A percentile compares a stretch with the other conserved stretches of the same genome.
These are phyloP conservation scores for Drosophila mayri DNA, from an alignment of 1,140 invertebrate species.

Conservation along the genomic window DNA sequence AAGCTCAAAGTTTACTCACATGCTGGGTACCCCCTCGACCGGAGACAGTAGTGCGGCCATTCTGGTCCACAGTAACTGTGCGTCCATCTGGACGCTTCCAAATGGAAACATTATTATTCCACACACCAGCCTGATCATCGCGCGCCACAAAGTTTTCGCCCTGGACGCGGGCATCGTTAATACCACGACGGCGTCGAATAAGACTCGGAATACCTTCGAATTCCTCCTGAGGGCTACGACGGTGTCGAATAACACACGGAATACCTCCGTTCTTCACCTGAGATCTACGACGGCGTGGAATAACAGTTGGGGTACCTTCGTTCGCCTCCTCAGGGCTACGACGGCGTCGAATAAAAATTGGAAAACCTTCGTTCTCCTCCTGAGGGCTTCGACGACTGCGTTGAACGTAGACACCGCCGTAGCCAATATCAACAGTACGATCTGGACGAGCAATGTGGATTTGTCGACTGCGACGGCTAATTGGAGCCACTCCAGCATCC, in stretches of 20 bases:
- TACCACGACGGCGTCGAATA: conserved; percentile 28
- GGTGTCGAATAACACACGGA: conserved; percentile 3
- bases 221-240: conserved; percentile 28
- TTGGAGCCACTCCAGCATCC: not conserved
- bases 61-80: conserved; percentile 42
- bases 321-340: conserved; percentile 25
- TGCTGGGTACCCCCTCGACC: conserved; percentile 7
- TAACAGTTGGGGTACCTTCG: not conserved
- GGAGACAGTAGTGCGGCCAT: conserved; percentile 38
- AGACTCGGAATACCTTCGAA: not conserved
- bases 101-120: conserved; percentile 52
- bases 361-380: not conserved
- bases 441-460: conserved; percentile 20
- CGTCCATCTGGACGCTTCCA: conserved; percentile 67
- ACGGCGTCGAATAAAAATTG: conserved; percentile 7
- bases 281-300: conserved; percentile 27
- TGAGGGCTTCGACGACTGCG: conserved; percentile 13
- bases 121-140: conserved; percentile 52
- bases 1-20: conserved; percentile 3
- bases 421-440: conserved; percentile 24
- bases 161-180: conserved; percentile 47
- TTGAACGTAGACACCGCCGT: conserved; percentile 4
- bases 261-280: not conserved
- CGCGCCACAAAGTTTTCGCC: conserved; percentile 64
- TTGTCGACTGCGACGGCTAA: conserved; percentile 15